A percentile compares a stretch with the other conserved stretches of the same genome.
These are phyloP conservation scores for Odobenus rosmarus DNA, from an alignment of 2,113 vertebrate genomes.

Conservation along the genomic window DNA sequence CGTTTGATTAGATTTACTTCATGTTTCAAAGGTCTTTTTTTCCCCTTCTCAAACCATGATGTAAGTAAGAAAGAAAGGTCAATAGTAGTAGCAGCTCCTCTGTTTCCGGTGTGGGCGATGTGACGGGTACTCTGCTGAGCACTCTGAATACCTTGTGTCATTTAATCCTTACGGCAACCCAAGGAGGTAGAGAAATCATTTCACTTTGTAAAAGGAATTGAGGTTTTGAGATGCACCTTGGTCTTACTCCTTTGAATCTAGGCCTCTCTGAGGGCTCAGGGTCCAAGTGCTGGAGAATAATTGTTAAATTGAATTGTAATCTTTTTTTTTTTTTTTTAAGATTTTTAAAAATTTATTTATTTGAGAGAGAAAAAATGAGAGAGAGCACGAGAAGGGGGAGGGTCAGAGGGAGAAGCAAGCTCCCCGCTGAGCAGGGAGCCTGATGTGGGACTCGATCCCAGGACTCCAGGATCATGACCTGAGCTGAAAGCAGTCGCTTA, in stretches of 20 bases:
- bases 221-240: neutral
- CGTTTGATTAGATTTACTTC: slow-evolving; percentile 34
- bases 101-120: neutral
- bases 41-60: neutral
- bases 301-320: neutral
- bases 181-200: neutral
- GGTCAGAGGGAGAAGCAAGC: too few species aligned
- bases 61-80: slow-evolving; percentile 58
- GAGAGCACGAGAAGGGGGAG: too few species aligned
- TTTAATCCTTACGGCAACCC: slow-evolving; percentile 52
- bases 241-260: neutral
- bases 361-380: too few species aligned
- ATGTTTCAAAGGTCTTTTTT: neutral
- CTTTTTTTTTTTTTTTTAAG: neutral
- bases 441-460: too few species aligned
- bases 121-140: neutral
- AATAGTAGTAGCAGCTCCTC: slow-evolving; percentile 38
- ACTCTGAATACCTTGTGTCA: slow-evolving; percentile 37
- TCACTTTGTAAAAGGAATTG: neutral
- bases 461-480: too few species aligned
- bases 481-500: too few species aligned
- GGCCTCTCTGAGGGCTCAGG: neutral
- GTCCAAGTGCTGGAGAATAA: neutral
- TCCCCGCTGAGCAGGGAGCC: too few species aligned
- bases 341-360: too few species aligned